Evolutionary conservation across 2,797 vertebrate species (phyloP).

Genomic region (Danio aesculapii): DNA sequence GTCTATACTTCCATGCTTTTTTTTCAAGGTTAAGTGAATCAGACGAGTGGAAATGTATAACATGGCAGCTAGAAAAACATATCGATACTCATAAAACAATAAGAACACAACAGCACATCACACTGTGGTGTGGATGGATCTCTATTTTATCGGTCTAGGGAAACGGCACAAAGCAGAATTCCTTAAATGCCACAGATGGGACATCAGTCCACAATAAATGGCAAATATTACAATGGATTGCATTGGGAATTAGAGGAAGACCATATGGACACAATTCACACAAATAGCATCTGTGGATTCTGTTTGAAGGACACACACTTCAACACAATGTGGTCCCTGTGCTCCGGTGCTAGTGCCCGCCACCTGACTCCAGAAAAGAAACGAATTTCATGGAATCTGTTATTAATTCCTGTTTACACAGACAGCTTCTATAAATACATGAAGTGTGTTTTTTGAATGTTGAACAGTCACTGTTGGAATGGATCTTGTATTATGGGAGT

Average conservation of each 20-base stretch:
- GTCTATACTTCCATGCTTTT: conserved; percentile 5
- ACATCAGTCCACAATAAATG: conserved; percentile 19
- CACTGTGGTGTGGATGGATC: neutral
- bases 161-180: conserved; percentile 49
- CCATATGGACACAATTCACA: conserved; percentile 29
- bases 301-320: conserved; percentile 39
- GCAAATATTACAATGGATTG: conserved; percentile 27
- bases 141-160: conserved; percentile 19
- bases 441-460: conserved; percentile 8
- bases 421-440: conserved; percentile 23
- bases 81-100: too few relatives aligned
- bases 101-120: neutral
- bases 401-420: conserved; percentile 23
- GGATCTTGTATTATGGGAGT: neutral
- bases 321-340: conserved; percentile 47
- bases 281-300: conserved; percentile 56
- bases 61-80: neutral
- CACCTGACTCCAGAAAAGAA: conserved; percentile 39
- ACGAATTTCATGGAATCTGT: neutral
- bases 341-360: conserved; percentile 1
- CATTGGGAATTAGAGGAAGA: conserved; percentile 26
- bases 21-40: neutral
- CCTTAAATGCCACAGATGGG: conserved; percentile 25
- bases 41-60: conserved; percentile 17
- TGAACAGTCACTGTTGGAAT: conserved; percentile 18